These are phyloP conservation scores for Galagoides demidoff DNA, from an alignment of 2,797 vertebrate species.

Conservation along the genomic window DNA sequence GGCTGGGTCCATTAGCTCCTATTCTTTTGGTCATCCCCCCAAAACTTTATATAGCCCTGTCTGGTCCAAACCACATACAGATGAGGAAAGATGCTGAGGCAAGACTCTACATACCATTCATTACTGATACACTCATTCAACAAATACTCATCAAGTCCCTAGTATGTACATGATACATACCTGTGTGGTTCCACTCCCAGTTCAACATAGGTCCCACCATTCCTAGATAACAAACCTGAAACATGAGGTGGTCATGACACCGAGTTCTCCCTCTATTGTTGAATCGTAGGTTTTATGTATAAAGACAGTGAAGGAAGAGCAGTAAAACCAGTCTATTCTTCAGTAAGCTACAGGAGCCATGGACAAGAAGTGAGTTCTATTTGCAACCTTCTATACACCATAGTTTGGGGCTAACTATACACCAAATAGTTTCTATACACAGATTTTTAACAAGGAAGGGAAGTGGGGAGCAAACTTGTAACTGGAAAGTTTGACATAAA, in stretches of 20 bases:
- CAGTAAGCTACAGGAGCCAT: neutral
- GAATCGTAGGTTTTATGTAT: neutral
- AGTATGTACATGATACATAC: neutral
- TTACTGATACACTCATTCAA: neutral
- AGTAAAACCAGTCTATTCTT: neutral
- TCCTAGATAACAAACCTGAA: neutral
- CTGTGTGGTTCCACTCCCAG: neutral
- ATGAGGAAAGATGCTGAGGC: slow-evolving; percentile 31
- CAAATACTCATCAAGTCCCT: neutral
- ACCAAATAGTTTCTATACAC: no score
- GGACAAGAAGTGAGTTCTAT: neutral
- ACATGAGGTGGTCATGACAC: neutral
- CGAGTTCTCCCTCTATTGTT: neutral
- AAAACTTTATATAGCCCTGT: neutral
- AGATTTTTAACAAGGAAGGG: neutral
- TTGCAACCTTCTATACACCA: neutral
- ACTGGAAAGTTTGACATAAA: neutral
- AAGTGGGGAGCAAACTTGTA: neutral
- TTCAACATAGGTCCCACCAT: neutral
- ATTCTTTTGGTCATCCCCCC: neutral
- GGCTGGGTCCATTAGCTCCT: neutral
- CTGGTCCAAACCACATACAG: neutral
- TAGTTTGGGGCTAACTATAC: no score
- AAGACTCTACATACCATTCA: neutral
- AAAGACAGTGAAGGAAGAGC: neutral